Base-by-base conservation (phyloP, 2,113 vertebrate genomes). In the Herpailurus yagouaroundi region DNA sequence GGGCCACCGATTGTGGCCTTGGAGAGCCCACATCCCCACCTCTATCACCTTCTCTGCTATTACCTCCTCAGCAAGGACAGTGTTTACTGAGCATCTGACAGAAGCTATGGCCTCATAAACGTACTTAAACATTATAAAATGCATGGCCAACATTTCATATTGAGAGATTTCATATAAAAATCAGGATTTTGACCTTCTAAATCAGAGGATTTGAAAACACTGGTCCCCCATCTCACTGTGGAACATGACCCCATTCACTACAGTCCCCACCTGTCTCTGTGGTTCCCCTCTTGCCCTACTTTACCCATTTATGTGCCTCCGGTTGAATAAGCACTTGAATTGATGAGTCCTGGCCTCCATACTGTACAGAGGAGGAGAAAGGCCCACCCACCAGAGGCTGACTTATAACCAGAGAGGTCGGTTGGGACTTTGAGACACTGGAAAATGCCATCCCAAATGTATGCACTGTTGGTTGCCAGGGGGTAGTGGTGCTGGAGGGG, bases 221-320 rank as follows among this genome's bases (percentile, higher is more conserved):
- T 29, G 18, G 55, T 33, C 12, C 29, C 33, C 13, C 12, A 0
- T 77, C 73, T 45, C 38, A 14, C 3, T 6, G 7, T 4, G 6
- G 84, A 19, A 8, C 0, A 0, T 29, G 36, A 64, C 27, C 21
- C 48, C 3, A 0, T 27, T 23, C 36, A 2, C 38, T 4, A 11
- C 18, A 1, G 18, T 23, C 55, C n/a, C n/a, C 50, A 16, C 5
- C 10, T 2, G 18, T 21, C 52, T 64, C 41, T 1, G 0, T 31
- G 76, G 8, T 7, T 31, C 87, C 25, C 66, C 4, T 68, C 5
- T 36, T 2, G 18, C 16, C 14, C 45, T 6, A 0, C 25, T 31
- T 29, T 4, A 7, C 21, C 33, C 1, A 1, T 31, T 15, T 13
- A 12, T 3, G 7, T 5, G 31, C n/a, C 64, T 80, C 38, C 4